Base-by-base conservation (phyloP, 2,797 vertebrate genomes). In the Garrulus glandarius region DNA sequence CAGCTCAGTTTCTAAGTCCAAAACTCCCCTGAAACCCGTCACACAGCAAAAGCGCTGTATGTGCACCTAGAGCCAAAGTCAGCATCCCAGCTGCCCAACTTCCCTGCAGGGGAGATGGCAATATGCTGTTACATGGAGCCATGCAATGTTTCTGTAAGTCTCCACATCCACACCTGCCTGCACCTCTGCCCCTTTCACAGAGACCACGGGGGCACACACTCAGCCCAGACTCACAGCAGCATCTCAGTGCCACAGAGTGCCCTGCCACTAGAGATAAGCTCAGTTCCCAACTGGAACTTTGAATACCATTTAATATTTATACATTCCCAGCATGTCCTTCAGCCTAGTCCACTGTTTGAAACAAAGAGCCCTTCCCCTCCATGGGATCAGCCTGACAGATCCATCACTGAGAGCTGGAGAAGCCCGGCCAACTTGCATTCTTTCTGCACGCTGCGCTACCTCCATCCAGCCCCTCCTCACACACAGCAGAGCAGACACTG, bases 271-370 rank as follows among this genome's bases (percentile, higher is more conserved):
- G 61, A 55, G 67, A 44, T 2, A 0, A 80, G 46, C 55, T 36
- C 36, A 3, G 52, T 15, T 78, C 76, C 92, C 11, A 84, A 52
- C 36, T 78, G 39, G 26, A 64, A 84, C 22, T 47, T 1, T 24
- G 41, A 78, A 32, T 10, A 17, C 32, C 26, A 22, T 39, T 71
- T 55, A 30, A 20, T 21, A 39, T 60, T 86, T 50, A 27, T 12
- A 12, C 56, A 87, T 91, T 79, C 47, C 47, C 74, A 87, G 78
- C 67, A 83, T n/a, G 5, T 91, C 84, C 80, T 71, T 43, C 92
- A 49, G 89, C 84, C 68, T 56, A 15, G 44, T 43, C 32, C 69
- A 49, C 6, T 61, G 63, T 23, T 64, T 27, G 71, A 29, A 90
- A 60, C 53, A 87, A 87, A 61, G 2, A 91, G 80, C 64, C 49